Percentiles rank a stretch among this genome's conserved stretches.
These are phyloP conservation scores for Heloderma charlesbogerti DNA, from an alignment of 2,113 vertebrate species.

Conservation along the genomic window DNA sequence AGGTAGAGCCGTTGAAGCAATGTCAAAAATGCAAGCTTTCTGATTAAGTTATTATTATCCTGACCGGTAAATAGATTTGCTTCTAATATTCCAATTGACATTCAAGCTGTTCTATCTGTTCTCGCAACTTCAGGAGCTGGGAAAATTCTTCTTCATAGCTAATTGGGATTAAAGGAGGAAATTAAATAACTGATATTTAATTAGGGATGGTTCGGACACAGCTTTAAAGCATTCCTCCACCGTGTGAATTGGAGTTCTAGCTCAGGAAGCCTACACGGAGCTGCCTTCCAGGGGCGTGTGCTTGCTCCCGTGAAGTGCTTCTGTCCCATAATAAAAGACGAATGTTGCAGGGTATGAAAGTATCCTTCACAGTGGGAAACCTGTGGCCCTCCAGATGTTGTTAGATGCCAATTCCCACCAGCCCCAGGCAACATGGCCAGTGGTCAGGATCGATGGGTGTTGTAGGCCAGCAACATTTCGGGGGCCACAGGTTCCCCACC, in stretches of 20 bases:
- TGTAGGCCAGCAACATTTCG: no score
- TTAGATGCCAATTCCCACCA: no score
- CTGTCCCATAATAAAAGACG: background rate
- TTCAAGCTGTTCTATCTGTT: slow-evolving; percentile 5
- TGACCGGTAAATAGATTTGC: slow-evolving; percentile 18
- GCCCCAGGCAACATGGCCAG: no score
- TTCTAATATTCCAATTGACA: slow-evolving; percentile 2
- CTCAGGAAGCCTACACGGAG: background rate
- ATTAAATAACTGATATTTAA: background rate
- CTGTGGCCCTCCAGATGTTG: no score
- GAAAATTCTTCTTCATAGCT: slow-evolving; percentile 42
- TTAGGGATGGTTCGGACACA: background rate
- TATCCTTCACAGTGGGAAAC: background rate
- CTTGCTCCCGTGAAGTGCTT: background rate
- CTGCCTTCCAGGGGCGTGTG: background rate
- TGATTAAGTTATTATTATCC: background rate
- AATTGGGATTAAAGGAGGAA: background rate
- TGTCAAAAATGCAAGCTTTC: background rate
- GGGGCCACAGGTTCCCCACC: no score
- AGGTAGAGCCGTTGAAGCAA: background rate
- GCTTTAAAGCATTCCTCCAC: background rate
- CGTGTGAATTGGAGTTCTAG: background rate
- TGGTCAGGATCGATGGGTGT: no score
- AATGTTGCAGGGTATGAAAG: background rate
- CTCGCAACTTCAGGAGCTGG: background rate